Percentiles rank a stretch among this genome's conserved stretches.
Conservation (phyloP, 37 sponge, comb jelly and placozoan species). For the Dysidea cf. avara region DNA sequence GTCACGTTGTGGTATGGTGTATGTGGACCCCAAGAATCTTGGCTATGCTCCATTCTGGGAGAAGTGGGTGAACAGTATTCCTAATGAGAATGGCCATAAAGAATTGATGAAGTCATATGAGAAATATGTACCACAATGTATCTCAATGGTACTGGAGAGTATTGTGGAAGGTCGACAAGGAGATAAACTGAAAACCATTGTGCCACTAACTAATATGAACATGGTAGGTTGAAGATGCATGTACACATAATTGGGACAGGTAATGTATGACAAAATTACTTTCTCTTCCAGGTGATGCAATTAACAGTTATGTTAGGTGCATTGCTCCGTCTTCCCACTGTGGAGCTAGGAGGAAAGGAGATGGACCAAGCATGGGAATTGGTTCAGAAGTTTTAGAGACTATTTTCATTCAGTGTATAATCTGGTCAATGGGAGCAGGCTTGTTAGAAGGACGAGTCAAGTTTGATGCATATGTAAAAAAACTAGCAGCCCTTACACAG, state of each 20-base stretch:
- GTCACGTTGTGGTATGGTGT: conserved; percentile 99
- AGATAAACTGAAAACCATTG: conserved; percentile 90
- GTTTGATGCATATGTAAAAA: conserved; percentile 88
- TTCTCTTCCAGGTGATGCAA: conserved; percentile 60
- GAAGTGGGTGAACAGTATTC: conserved; percentile 70
- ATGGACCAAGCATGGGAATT: conserved; percentile 55
- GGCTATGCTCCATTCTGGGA: conserved; percentile 96
- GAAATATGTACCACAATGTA: conserved; percentile 87
- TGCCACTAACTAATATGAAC: conserved; percentile 91
- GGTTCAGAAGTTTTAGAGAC: conserved; percentile 67
- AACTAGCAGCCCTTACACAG: conserved; percentile 68
- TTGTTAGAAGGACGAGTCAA: conserved; percentile 88
- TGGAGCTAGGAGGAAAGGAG: conserved; percentile 47
- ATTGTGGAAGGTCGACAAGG: conserved; percentile 84
- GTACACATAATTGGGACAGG: too few species aligned
- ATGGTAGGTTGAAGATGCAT: conserved; percentile 62
- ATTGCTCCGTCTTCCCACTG: conserved; percentile 64
- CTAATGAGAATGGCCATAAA: conserved; percentile 63
- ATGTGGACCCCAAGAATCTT: conserved; percentile 98
- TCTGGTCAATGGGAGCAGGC: conserved; percentile 93
- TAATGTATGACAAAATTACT: too few species aligned
- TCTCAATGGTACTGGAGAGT: conserved; percentile 89
- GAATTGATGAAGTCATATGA: conserved; percentile 69
- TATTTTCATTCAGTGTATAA: conserved; percentile 79
- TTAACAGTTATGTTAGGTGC: conserved; percentile 83